Percentiles rank a stretch among this genome's conserved stretches.
These are phyloP conservation scores for Aleiodes alternator DNA, from an alignment of 2,888 invertebrate genomes.

Conservation along the genomic window DNA sequence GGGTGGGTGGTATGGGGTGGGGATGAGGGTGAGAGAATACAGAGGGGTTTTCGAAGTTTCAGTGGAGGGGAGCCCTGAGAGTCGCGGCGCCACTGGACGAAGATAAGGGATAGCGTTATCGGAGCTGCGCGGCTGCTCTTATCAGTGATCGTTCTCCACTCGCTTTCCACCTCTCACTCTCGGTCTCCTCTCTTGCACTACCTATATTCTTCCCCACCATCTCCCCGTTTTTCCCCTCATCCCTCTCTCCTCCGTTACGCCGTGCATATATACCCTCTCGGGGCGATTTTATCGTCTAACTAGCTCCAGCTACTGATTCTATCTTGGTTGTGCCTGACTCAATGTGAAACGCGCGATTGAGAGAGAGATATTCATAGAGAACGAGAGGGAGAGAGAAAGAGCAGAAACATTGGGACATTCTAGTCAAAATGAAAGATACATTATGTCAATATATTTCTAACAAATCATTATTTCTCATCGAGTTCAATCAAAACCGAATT, in stretches of 20 bases:
- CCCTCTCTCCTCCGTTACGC: constrained; percentile 57
- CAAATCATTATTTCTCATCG: constrained; percentile 9
- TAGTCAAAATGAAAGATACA: constrained; percentile 31
- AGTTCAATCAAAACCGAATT: background rate
- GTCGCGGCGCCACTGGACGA: constrained; percentile 75
- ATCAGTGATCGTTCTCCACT: constrained; percentile 77
- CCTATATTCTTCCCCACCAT: constrained; percentile 56
- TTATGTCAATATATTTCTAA: constrained; percentile 28
- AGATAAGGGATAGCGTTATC: constrained; percentile 75
- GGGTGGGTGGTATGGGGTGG: constrained; percentile 3
- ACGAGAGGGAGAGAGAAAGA: background rate
- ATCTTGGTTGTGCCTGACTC: constrained; percentile 67
- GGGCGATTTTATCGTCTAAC: constrained; percentile 79
- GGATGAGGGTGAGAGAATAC: constrained; percentile 29
- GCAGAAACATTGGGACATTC: constrained; percentile 31
- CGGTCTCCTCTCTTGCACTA: constrained; percentile 54
- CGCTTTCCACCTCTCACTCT: constrained; percentile 65
- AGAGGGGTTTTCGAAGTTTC: constrained; percentile 12
- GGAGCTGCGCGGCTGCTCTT: constrained; percentile 71
- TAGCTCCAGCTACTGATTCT: constrained; percentile 79
- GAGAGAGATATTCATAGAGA: constrained; percentile 31
- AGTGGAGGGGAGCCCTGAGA: constrained; percentile 68
- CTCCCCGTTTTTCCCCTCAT: constrained; percentile 58
- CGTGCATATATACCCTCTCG: constrained; percentile 65
- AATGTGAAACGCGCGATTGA: constrained; percentile 23